Base-by-base conservation (phyloP, 2,113 vertebrate genomes). In the Barbus barbus region DNA sequence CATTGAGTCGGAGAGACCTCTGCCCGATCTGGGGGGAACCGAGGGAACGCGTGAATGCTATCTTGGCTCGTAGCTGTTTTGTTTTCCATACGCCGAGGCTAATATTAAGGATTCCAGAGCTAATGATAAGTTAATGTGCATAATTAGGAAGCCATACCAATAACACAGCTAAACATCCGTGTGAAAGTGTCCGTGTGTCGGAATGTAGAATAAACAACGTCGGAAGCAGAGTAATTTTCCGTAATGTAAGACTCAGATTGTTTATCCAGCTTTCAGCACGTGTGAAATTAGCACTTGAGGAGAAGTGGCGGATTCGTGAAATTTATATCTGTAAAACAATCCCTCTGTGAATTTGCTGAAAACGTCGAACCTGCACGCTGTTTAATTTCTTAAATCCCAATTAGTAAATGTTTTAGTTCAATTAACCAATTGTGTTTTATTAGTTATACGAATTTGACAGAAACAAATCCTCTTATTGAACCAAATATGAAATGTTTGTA, bases 391-490 rank as follows among this genome's bases (percentile, higher is more conserved):
- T 91, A 83, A 93, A 91, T 93, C 90, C 85, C 87, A 93, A 95
- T 94, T 93, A 94, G 90, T 33, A 78, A 83, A 65, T 91, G 86
- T 74, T 71, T 86, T 44, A 78, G 38, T 81, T 93, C 92, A 93
- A 93, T 94, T 87, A 89, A 91, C 82, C 63, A 89, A 92, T 93
- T 92, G 63, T 77, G 82, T 87, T 91, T 74, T 91, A 93, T 92
- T 91, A 90, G 90, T 91, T 94, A 86, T 91, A 90, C 88, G 91
- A 89, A 65, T 41, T 84, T 92, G 86, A 87, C 88, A 91, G 90
- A 94, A 93, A 93, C 91, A 94, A 91, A 92, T 93, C 87, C 86
- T 73, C 87, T 91, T 88, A 88, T 94, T 92, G 87, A 84, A 78
- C 84, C 60, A 87, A 89, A 92, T 91, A 90, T 86, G 87, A 86